These are phyloP conservation scores for Diaprepes abbreviatus DNA, from an alignment of 2,888 invertebrate species.

Conservation along the genomic window DNA sequence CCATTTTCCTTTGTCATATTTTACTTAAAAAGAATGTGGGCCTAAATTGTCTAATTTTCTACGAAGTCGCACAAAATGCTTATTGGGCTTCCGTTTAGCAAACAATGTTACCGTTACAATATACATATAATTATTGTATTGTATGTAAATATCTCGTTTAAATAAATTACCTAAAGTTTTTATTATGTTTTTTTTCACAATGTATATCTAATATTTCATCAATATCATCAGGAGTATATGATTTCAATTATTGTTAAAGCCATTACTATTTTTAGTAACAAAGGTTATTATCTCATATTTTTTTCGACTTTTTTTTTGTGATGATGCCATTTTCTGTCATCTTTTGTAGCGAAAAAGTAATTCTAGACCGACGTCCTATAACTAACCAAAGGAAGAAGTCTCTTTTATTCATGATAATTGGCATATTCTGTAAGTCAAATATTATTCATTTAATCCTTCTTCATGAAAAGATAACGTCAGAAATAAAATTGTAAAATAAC, in stretches of 20 bases:
- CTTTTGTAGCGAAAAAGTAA: no score
- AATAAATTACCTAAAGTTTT: slow-evolving; percentile 36
- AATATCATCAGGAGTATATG: slow-evolving; percentile 1
- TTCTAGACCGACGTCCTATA: no score
- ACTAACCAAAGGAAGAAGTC: no score
- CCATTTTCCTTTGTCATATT: no score
- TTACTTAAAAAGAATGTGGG: neutral
- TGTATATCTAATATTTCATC: slow-evolving; percentile 4
- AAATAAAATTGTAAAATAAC: no score
- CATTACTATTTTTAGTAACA: slow-evolving; percentile 5
- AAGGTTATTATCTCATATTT: no score
- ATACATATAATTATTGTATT: slow-evolving; percentile 40
- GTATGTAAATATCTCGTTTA: slow-evolving; percentile 40
- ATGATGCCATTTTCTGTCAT: no score
- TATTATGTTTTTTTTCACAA: neutral
- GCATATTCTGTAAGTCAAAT: no score
- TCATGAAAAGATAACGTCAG: no score
- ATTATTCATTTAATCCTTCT: no score
- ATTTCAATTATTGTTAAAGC: neutral
- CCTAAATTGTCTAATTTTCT: neutral
- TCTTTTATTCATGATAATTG: no score
- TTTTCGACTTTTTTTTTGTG: no score
- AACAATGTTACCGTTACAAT: slow-evolving; percentile 38
- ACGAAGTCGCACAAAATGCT: slow-evolving; percentile 33
- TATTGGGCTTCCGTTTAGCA: slow-evolving; percentile 39